These are phyloP conservation scores for Galerucella pusilla DNA, from an alignment of 2,888 invertebrate species.

Conservation along the genomic window DNA sequence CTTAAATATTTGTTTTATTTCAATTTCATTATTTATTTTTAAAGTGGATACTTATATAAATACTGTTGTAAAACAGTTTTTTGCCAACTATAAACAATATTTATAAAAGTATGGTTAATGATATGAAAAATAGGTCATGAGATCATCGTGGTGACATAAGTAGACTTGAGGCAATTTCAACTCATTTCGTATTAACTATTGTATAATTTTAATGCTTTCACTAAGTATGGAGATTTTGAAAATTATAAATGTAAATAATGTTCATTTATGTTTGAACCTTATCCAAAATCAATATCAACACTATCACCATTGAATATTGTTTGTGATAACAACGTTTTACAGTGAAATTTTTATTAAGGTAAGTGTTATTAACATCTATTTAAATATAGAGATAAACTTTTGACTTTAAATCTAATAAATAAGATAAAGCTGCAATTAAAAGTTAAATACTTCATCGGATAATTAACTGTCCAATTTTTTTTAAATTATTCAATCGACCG, in stretches of 20 bases:
- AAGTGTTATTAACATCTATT: background rate
- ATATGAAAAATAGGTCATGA: background rate
- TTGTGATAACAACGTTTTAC: no score
- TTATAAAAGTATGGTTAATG: background rate
- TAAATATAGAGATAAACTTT: background rate
- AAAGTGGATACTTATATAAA: no score
- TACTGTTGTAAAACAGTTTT: no score
- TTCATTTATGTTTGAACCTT: background rate
- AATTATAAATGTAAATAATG: background rate
- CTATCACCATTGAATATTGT: no score
- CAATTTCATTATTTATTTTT: no score
- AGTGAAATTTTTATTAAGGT: background rate
- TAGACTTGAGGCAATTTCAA: background rate
- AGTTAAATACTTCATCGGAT: no score
- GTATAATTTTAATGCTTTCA: background rate
- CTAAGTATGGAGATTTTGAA: background rate
- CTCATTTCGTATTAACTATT: background rate
- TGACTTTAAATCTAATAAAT: no score
- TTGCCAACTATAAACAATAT: no score
- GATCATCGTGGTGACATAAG: background rate
- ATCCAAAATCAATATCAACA: background rate
- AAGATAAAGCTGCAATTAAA: no score
- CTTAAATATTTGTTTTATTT: no score
- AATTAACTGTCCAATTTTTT: no score
- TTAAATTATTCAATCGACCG: no score